Evolutionary conservation across 2,797 vertebrate genomes (phyloP), one percentile per base, ranked within the genome.

Genomic region (Syngnathus rostellatus): DNA sequence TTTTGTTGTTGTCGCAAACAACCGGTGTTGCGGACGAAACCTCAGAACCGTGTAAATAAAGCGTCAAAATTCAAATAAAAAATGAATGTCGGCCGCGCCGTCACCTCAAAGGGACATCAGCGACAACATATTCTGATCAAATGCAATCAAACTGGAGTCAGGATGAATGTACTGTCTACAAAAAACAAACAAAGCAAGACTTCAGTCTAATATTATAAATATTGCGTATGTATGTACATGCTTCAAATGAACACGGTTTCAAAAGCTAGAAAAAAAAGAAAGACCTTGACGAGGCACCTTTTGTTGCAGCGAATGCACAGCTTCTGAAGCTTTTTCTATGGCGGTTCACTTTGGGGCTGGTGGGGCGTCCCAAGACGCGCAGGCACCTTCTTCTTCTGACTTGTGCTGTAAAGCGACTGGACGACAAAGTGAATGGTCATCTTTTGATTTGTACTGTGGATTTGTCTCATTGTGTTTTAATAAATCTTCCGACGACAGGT

Each of bases 391-490:
- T 79, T 78, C 72, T 87, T 77, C 81, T 76, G 80, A 84, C 88
- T 87, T 86, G 86, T 87, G 81, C 83, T 86, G 83, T 86, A 88
- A 81, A 89, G 86, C 82, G 83, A 84, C 70, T 86, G 81, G 87
- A 86, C 85, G 86, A 86, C 85, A 77, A 86, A 85, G 85, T 87
- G 83, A 89, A 86, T 87, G 86, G 87, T 88, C 83, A 87, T 89
- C 89, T 82, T 92, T 91, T 91, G 88, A 93, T 93, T 94, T 87
- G 92, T 95, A 92, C 83, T 86, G 91, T 94, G 93, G 91, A 92
- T 93, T 92, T 94, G 94, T 94, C 94, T 91, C 92, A 90, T 57
- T 93, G 95, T 97, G 91, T 93, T 93, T 97, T 96, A 97, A 95
- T 98, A 98, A 98, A 98, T 90, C 91, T 92, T 92, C 92, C 84